Base-by-base conservation (phyloP, 2,797 vertebrate genomes). In the Caiman crocodilus region DNA sequence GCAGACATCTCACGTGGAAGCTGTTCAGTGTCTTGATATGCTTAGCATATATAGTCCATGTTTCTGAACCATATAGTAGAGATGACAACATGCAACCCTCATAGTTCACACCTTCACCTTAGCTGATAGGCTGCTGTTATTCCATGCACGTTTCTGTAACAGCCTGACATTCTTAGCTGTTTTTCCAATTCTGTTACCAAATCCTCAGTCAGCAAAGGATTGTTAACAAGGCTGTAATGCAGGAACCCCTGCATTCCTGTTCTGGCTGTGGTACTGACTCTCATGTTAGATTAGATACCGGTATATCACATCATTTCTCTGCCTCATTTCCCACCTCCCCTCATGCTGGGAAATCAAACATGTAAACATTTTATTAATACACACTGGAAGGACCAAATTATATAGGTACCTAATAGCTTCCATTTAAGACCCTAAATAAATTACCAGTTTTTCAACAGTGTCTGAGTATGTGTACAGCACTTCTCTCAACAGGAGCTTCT, bases 391-490 rank as follows among this genome's bases (percentile, higher is more conserved):
- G 5, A 2, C 32, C 74, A 20, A 64, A 32, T 11, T 59, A 1
- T 71, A 9, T 0, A 0, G 14, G 6, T 2, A 79, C 2, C 6
- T 1, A 1, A 79, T 69, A n/a, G 3, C 14, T 91, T 14, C 8
- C 60, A 4, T 85, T 73, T 28, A 42, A 77, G 21, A 35, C 13
- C 81, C 18, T 35, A 81, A 83, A 25, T 2, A 28, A 50, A 7
- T 3, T 57, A 67, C 0, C 0, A 78, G 76, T 17, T 13, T 4
- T 77, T 84, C 75, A 50, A 1, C 25, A 55, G 25, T 73, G 32
- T 6, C 21, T 82, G 30, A 1, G 18, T 58, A 85, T 87, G 90
- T 77, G 59, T 28, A 50, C 11, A 32, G 14, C 59, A 8, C 0
- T 64, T 35, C 61, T 85, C 60, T 93, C 5, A n/a, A 42, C 2